A percentile compares a stretch with the other conserved stretches of the same genome.
phyloP scores from a whole-genome alignment of 2,888 invertebrate species.

The Phymatocera aterrima region DNA sequence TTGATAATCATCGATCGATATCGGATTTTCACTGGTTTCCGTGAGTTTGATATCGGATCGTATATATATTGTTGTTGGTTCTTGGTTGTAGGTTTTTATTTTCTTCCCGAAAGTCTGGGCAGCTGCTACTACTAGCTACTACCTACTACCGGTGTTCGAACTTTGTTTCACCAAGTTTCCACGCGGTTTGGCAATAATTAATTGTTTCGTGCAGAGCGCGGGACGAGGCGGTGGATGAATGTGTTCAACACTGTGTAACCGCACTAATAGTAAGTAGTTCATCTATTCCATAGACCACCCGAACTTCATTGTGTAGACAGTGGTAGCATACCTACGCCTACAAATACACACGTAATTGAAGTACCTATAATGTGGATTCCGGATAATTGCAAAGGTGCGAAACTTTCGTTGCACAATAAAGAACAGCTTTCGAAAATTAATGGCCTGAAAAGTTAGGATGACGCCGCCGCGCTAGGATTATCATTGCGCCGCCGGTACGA shows the following conservation, averaged over 20 bases:
- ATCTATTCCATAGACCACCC: constrained; percentile 9
- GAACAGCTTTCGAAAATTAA: constrained; percentile 24
- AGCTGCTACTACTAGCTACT: too few species aligned
- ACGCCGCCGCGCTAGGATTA: not conserved
- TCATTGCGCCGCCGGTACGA: not conserved
- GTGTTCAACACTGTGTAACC: constrained; percentile 6
- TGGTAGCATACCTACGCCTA: too few species aligned
- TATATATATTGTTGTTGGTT: constrained; percentile 23
- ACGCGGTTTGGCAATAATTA: constrained; percentile 32
- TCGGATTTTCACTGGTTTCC: not conserved
- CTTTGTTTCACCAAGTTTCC: constrained; percentile 33
- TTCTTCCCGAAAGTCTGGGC: not conserved
- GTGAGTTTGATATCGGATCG: constrained; percentile 15
- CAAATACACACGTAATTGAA: not conserved
- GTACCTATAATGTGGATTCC: not conserved
- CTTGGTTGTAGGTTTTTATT: not conserved
- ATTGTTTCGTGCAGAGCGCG: constrained; percentile 17
- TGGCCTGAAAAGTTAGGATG: constrained; percentile 11
- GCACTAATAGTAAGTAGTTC: constrained; percentile 37
- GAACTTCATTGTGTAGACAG: not conserved
- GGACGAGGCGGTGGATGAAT: not conserved
- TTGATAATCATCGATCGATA: not conserved
- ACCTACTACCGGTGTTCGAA: not conserved
- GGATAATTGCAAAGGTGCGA: not conserved
- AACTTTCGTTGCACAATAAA: not conserved